These are phyloP conservation scores for Arothron firmamentum DNA, from an alignment of 2,113 vertebrate genomes.

Conservation along the genomic window DNA sequence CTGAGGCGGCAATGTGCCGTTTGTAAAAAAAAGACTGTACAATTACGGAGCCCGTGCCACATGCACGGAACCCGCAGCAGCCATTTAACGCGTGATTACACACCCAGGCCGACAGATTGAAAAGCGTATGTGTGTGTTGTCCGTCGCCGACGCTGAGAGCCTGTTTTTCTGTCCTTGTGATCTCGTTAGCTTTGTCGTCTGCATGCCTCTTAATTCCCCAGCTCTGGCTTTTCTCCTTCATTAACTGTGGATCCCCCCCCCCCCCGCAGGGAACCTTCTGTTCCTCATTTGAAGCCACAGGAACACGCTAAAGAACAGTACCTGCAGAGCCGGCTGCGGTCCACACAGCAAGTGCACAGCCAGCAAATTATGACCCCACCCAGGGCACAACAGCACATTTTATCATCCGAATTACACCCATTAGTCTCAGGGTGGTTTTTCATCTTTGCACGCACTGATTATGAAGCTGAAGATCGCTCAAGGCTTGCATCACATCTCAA, in stretches of 20 bases:
- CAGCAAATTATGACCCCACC: constrained; percentile 30
- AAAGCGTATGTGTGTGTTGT: constrained; percentile 18
- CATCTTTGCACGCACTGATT: constrained; percentile 19
- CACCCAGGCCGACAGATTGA: constrained; percentile 40
- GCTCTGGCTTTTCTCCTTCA: neutral
- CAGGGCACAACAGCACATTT: constrained; percentile 1
- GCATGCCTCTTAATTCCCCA: neutral
- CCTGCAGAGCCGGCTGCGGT: constrained; percentile 8
- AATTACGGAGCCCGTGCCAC: constrained; percentile 70
- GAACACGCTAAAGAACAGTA: constrained; percentile 23
- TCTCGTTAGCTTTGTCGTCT: constrained; percentile 8
- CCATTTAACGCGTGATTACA: constrained; percentile 70
- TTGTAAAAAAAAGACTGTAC: constrained; percentile 68
- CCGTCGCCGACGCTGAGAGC: constrained; percentile 14
- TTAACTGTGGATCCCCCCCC: constrained; percentile 6
- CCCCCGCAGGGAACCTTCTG: constrained; percentile 37
- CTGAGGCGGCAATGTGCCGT: constrained; percentile 63
- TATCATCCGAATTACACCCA: constrained; percentile 25
- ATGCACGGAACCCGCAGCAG: constrained; percentile 48
- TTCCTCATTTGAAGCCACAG: constrained; percentile 44
- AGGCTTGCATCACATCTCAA: constrained; percentile 24
- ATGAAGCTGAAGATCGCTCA: constrained; percentile 24
- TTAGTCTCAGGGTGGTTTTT: constrained; percentile 16
- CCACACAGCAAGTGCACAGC: constrained; percentile 17
- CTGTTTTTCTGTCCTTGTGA: neutral